Evolutionary conservation across 2,797 vertebrate genomes (phyloP).

Genomic region (Coreius guichenoti): DNA sequence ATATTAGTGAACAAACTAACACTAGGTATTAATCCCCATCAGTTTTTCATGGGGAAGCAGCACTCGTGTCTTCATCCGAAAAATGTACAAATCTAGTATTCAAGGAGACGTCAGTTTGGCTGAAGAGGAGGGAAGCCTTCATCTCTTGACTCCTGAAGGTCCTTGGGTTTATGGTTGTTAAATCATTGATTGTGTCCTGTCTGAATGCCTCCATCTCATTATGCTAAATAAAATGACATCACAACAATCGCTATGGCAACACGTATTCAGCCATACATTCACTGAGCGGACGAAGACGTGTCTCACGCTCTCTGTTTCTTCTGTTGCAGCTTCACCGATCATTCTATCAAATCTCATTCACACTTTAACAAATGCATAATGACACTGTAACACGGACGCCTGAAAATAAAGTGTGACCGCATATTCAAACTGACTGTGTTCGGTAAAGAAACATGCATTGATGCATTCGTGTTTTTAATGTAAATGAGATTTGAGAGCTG

Average conservation of each 20-base stretch:
- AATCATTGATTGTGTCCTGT: background rate
- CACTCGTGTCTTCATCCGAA: background rate
- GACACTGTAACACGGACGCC: too few relatives aligned
- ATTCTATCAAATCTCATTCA: background rate
- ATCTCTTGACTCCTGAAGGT: background rate
- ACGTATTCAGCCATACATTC: constrained; percentile 14
- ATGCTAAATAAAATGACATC: constrained; percentile 38
- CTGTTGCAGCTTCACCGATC: too few relatives aligned
- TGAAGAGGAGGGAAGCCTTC: background rate
- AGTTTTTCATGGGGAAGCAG: background rate
- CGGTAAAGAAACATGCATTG: too few relatives aligned
- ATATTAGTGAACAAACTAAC: background rate
- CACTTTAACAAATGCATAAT: too few relatives aligned
- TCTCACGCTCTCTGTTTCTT: background rate
- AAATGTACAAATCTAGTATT: background rate
- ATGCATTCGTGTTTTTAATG: background rate
- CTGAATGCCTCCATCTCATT: constrained; percentile 34
- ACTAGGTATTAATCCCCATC: background rate
- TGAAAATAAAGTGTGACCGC: too few relatives aligned
- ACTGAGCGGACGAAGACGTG: background rate
- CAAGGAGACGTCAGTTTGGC: background rate
- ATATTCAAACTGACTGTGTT: too few relatives aligned
- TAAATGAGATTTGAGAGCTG: background rate
- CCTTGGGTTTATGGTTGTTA: background rate
- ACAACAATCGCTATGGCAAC: constrained; percentile 47